phyloP scores from a whole-genome alignment of 2,888 invertebrate species.

The Euzetes globulus region DNA sequence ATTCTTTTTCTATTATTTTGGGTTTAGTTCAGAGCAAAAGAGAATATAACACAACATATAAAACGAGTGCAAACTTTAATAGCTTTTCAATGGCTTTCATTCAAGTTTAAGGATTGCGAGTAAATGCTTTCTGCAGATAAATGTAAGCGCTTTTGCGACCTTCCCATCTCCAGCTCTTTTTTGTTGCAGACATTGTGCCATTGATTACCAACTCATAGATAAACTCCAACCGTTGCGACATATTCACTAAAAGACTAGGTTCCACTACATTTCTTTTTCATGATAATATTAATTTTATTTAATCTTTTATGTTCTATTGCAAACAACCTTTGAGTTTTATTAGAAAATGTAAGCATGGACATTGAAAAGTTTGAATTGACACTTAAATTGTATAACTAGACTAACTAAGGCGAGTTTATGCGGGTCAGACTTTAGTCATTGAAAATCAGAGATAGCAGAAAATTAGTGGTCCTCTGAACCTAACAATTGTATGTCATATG shows the following conservation, averaged over 20 bases:
- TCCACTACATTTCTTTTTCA: too few relatives aligned
- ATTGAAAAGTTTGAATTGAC: too few relatives aligned
- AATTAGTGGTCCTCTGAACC: neutral
- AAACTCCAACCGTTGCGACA: too few relatives aligned
- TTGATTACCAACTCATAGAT: neutral
- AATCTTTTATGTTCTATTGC: too few relatives aligned
- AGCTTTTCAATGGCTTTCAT: constrained; percentile 20
- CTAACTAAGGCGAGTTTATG: too few relatives aligned
- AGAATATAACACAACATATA: neutral
- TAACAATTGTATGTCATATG: neutral
- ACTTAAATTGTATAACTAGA: too few relatives aligned
- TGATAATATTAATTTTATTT: too few relatives aligned
- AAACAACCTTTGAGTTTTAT: too few relatives aligned
- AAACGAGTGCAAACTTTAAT: constrained; percentile 24
- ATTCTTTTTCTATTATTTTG: neutral
- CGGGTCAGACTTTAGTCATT: too few relatives aligned
- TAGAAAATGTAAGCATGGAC: too few relatives aligned
- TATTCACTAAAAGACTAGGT: too few relatives aligned
- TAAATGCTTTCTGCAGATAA: constrained; percentile 14
- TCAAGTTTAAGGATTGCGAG: neutral
- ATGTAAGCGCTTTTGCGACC: neutral
- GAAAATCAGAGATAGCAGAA: neutral
- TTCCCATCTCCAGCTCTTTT: neutral
- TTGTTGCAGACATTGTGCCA: neutral
- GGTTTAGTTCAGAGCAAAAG: neutral